Conservation (phyloP, 2,113 vertebrate genomes). For the Myotis brandtii region DNA sequence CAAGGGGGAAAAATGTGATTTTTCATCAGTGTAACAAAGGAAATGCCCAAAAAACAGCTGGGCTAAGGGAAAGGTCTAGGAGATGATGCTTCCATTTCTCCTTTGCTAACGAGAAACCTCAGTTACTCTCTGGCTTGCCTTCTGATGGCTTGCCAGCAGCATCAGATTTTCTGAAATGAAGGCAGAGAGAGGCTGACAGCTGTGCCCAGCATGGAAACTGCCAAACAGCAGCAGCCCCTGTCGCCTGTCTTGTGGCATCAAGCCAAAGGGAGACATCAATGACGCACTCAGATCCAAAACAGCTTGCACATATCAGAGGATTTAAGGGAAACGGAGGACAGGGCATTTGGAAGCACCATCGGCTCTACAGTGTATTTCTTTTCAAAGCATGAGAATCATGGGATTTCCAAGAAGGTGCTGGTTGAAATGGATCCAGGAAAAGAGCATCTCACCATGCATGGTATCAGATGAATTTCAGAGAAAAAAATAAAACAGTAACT, state of each 20-base stretch:
- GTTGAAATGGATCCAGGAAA: slow-evolving; percentile 35
- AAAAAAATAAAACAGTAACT: background rate
- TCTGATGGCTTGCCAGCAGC: slow-evolving; percentile 86
- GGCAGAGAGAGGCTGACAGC: slow-evolving; percentile 87
- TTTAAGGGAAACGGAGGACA: slow-evolving; percentile 66
- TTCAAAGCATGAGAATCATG: slow-evolving; percentile 33
- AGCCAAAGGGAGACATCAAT: slow-evolving; percentile 84
- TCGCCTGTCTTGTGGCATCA: slow-evolving; percentile 82
- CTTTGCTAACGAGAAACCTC: slow-evolving; percentile 79
- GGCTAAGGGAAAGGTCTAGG: slow-evolving; percentile 59
- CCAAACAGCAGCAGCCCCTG: slow-evolving; percentile 83
- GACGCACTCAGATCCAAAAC: slow-evolving; percentile 80
- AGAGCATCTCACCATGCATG: background rate
- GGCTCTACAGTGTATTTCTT: slow-evolving; percentile 36
- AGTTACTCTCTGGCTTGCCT: slow-evolving; percentile 80
- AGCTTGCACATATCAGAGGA: slow-evolving; percentile 75
- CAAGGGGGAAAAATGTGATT: slow-evolving; percentile 66
- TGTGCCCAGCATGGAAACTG: slow-evolving; percentile 84
- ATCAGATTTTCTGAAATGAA: slow-evolving; percentile 86
- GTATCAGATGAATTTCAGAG: slow-evolving; percentile 46
- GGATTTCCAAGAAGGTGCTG: slow-evolving; percentile 42
- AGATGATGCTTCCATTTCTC: slow-evolving; percentile 79
- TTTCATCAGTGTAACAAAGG: slow-evolving; percentile 69
- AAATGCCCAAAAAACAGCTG: slow-evolving; percentile 72
- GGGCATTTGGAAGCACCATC: slow-evolving; percentile 62